Evolutionary conservation across 2,113 vertebrate genomes (phyloP).

Genomic region (Nasalis larvatus): DNA sequence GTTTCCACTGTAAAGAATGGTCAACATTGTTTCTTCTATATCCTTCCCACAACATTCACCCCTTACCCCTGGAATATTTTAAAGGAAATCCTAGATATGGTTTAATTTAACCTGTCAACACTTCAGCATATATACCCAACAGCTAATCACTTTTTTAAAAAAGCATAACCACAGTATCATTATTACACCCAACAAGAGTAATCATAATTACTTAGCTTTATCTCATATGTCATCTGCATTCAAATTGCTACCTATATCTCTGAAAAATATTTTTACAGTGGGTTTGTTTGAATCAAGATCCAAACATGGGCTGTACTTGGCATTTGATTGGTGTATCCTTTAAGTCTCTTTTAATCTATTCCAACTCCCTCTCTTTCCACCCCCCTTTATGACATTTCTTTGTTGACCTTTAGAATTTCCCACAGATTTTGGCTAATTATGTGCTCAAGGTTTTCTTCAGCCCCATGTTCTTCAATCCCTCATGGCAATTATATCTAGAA

Average conservation of each 20-base stretch:
- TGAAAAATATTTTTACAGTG: neutral
- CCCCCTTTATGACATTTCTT: neutral
- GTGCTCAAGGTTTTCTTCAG: neutral
- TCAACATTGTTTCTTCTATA: neutral
- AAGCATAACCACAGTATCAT: neutral
- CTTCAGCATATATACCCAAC: neutral
- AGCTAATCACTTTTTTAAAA: neutral
- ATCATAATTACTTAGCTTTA: neutral
- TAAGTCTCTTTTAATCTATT: neutral
- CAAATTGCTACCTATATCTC: neutral
- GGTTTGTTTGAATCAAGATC: neutral
- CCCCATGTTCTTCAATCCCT: neutral
- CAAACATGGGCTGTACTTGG: neutral
- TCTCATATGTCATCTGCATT: neutral
- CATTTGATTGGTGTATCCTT: neutral
- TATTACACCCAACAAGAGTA: neutral
- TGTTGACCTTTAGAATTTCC: neutral
- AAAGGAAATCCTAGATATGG: neutral
- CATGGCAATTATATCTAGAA: neutral
- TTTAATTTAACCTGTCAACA: constrained; percentile 16
- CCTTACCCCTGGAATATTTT: neutral
- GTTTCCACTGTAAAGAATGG: neutral
- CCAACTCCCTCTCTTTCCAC: neutral
- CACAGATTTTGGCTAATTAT: neutral
- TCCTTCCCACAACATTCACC: neutral